Conservation (phyloP, 53 echinoderm and acorn worm species). For the Mesocentrotus franciscanus region DNA sequence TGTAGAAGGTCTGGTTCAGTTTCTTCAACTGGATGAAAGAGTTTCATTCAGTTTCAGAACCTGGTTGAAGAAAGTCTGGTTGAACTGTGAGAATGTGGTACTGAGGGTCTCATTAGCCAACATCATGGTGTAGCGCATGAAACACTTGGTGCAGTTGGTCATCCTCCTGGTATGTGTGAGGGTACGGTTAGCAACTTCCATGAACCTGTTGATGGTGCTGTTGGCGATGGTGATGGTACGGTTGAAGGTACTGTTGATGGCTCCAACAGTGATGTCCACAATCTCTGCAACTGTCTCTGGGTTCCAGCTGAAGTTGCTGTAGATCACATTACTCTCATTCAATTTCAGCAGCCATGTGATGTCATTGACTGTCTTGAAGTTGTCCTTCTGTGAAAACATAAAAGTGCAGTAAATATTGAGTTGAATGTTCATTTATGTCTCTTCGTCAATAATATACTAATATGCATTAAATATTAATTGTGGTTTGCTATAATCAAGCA, state of each 20-base stretch:
- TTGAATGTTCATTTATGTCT: no score
- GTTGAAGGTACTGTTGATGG: constrained; percentile 76
- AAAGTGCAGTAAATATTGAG: not conserved
- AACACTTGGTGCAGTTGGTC: constrained; percentile 70
- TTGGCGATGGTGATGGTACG: constrained; percentile 72
- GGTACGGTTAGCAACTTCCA: constrained; percentile 66
- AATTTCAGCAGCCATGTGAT: constrained; percentile 83
- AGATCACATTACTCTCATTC: constrained; percentile 92
- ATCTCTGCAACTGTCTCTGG: constrained; percentile 81
- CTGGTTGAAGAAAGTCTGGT: constrained; percentile 63
- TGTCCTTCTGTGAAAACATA: constrained; percentile 68
- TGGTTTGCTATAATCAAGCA: no score
- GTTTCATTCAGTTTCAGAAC: constrained; percentile 64
- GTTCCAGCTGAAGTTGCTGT: constrained; percentile 99
- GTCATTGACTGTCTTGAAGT: constrained; percentile 80
- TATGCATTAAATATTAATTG: not conserved
- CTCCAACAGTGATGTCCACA: constrained; percentile 66
- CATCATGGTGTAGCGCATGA: constrained; percentile 62
- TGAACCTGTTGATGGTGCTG: constrained; percentile 52
- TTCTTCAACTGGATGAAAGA: constrained; percentile 63
- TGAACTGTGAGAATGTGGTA: constrained; percentile 36
- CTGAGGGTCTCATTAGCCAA: constrained; percentile 52
- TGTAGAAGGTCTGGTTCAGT: constrained; percentile 69
- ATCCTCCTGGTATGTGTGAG: constrained; percentile 66
- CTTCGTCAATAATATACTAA: not conserved